Evolutionary conservation across 2,797 vertebrate species (phyloP), one percentile per base, ranked within the genome.

Genomic region (Acipenser ruthenus): DNA sequence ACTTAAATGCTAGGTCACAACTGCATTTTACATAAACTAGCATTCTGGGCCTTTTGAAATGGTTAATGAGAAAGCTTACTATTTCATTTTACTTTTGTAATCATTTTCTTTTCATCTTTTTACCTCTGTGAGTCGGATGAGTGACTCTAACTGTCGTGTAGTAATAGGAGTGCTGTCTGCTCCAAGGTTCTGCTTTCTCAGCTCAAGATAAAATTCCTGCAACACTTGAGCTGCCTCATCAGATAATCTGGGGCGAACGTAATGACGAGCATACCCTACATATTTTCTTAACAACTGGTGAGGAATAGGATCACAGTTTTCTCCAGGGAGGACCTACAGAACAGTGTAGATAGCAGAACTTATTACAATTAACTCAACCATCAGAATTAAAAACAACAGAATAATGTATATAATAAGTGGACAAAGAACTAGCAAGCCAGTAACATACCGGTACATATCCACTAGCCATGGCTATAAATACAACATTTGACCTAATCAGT

Each of bases 61-160:
- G 51, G 51, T 53, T 53, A 9, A 9, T 53, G 51, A 9, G 51
- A 9, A 53, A 37, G 37, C 51, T 5, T 53, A 5, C 3, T 53
- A 53, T 12, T 12, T 9, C 12, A 53, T 8, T 53, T 8, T 53
- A 37, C 37, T 4, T 37, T 37, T 37, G 37, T 37, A 37, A 37
- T 37, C 1, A 37, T 37, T 37, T 37, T 37, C 37, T 37, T 37
- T 37, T 37, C 37, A 37, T 37, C 37, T 37, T 37, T 70, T 49
- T 72, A 89, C 96, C 92, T 99, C 96, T 0, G 95, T 96, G 6
- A 99, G 90, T 50, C 96, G 89, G 51, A 98, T 95, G 63, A 99
- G 80, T 1, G 96, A 99, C 79, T 99, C 96, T 8, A 99, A 89
- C 64, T 99, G 97, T 10, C 96, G 88, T 0, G 94, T 99, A 67